A percentile compares a stretch with the other conserved stretches of the same genome.
Evolutionary conservation across 2,888 invertebrate species (phyloP).

Genomic region (Blera fallax): DNA sequence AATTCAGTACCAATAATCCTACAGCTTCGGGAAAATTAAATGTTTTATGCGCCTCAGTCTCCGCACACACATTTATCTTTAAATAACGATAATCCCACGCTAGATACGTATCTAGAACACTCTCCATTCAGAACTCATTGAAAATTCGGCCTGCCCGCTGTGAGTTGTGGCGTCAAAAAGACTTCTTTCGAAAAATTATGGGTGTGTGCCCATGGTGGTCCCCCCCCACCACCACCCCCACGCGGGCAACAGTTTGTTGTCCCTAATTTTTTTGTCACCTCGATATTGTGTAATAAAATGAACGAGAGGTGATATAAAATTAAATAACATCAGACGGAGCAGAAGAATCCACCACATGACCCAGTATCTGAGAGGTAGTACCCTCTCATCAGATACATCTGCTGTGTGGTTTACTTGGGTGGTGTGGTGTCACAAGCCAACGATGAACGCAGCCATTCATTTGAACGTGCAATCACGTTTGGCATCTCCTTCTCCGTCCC

Average conservation of each 20-base stretch:
- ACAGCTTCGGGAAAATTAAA: slow-evolving; percentile 26
- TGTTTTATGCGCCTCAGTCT: neutral
- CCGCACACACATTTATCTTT: slow-evolving; percentile 23
- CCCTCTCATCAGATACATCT: slow-evolving; percentile 1
- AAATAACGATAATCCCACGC: slow-evolving; percentile 68
- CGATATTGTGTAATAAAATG: slow-evolving; percentile 54
- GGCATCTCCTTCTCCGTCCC: slow-evolving; percentile 8
- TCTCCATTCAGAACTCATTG: slow-evolving; percentile 29
- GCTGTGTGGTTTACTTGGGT: slow-evolving; percentile 39
- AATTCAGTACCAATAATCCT: slow-evolving; percentile 50
- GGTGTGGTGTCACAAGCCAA: slow-evolving; percentile 52
- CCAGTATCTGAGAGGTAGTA: slow-evolving; percentile 31
- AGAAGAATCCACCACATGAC: slow-evolving; percentile 49
- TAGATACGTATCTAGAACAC: slow-evolving; percentile 59
- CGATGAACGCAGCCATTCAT: slow-evolving; percentile 58
- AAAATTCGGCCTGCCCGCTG: slow-evolving; percentile 27
- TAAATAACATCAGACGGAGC: slow-evolving; percentile 19
- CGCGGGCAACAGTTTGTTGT: neutral
- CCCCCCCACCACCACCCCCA: slow-evolving; percentile 10
- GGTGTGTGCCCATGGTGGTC: slow-evolving; percentile 46
- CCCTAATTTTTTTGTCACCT: neutral
- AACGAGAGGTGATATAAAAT: slow-evolving; percentile 42
- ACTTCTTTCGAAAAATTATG: slow-evolving; percentile 38
- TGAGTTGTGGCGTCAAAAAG: slow-evolving; percentile 47
- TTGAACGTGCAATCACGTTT: slow-evolving; percentile 49